Conservation (phyloP, 2,113 vertebrate species). For the Sphaerodactylus townsendi region DNA sequence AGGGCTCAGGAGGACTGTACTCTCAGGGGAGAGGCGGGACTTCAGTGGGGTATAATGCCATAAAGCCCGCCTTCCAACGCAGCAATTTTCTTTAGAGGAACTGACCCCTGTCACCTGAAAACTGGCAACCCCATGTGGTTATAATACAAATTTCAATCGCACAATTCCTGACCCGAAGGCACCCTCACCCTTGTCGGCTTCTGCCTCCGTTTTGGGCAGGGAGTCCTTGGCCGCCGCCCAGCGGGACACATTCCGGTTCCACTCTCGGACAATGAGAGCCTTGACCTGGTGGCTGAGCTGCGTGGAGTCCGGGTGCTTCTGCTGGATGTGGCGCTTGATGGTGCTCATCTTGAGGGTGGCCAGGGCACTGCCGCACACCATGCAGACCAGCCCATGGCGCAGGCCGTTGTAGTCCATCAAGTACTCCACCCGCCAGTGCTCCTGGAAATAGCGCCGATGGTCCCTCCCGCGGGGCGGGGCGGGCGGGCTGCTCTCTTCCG, state of each 20-base stretch:
- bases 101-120: too few species aligned
- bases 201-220: conserved; percentile 29
- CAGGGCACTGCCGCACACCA: conserved; percentile 86
- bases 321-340: conserved; percentile 87
- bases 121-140: too few species aligned
- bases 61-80: too few species aligned
- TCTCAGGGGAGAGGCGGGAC: too few species aligned
- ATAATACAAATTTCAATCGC: too few species aligned
- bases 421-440: conserved; percentile 86
- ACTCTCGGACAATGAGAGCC: conserved; percentile 83
- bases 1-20: too few species aligned
- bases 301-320: conserved; percentile 83
- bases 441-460: conserved; percentile 73
- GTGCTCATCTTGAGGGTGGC: conserved; percentile 82
- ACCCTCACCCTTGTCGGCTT: neutral
- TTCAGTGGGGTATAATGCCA: too few species aligned
- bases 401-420: conserved; percentile 84
- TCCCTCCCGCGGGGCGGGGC: conserved; percentile 53
- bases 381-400: conserved; percentile 82
- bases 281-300: conserved; percentile 73
- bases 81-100: too few species aligned
- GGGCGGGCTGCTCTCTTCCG: conserved; percentile 20
- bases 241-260: conserved; percentile 78
- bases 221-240: conserved; percentile 50
- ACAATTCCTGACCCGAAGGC: neutral